phyloP scores from a whole-genome alignment of 2,113 vertebrate species.

The Halichoerus grypus region DNA sequence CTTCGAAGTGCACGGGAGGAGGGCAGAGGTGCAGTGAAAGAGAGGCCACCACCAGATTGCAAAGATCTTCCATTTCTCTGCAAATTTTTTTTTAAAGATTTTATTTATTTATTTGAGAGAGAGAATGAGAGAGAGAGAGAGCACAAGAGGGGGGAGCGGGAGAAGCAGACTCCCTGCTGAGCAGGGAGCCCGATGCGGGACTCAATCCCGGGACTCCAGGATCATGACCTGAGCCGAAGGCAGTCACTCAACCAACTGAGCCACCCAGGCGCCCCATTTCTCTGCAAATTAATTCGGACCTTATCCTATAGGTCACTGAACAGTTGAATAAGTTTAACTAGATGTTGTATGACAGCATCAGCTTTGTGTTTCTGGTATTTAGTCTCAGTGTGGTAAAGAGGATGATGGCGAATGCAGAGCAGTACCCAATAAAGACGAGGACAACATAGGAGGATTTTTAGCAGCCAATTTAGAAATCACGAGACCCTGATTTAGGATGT shows the following conservation, averaged over 20 bases:
- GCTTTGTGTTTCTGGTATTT: background rate
- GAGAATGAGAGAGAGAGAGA: too few species aligned
- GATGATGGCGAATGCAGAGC: background rate
- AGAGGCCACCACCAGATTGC: background rate
- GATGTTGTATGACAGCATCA: background rate
- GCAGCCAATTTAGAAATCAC: background rate
- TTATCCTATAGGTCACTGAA: background rate
- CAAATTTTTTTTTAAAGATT: background rate
- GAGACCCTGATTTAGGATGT: background rate
- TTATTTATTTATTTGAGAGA: too few species aligned
- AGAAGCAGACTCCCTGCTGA: too few species aligned
- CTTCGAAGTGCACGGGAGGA: background rate
- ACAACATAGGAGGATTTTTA: background rate
- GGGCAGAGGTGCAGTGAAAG: background rate
- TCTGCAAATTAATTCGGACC: background rate
- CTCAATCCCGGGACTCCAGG: too few species aligned
- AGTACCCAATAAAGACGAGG: background rate
- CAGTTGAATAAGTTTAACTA: background rate
- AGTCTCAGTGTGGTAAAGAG: background rate
- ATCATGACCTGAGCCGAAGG: too few species aligned
- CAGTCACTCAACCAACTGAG: too few species aligned
- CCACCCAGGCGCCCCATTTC: background rate
- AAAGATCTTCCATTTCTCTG: background rate
- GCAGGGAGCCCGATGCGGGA: too few species aligned
- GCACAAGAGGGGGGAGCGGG: too few species aligned